Evolutionary conservation across 2,113 vertebrate genomes (phyloP), one percentile per base, ranked within the genome.

Genomic region (Reinhardtius hippoglossoides): DNA sequence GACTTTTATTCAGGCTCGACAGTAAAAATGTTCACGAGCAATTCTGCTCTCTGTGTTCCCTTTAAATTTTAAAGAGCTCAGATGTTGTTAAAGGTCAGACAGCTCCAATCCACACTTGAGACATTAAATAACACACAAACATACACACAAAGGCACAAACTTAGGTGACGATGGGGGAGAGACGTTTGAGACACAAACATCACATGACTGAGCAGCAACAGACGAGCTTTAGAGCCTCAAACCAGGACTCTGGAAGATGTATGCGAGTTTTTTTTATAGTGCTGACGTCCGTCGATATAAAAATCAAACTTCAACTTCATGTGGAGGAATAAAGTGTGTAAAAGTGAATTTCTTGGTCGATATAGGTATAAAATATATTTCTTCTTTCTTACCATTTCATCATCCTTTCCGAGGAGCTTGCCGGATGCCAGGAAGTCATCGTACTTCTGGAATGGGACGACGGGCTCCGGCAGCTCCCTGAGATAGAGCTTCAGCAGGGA

Each of bases 401-500:
- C 96, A 63, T 98, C 96, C 87, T 96, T 97, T 90, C 95, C 94
- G 71, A 99, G 94, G 27, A 96, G 91, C 84, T 97, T 98, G 91
- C 96, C 94, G 66, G 96, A 97, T 69, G 95, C 91, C 85, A 99
- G 91, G 81, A 99, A 97, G 67, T 98, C 97, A 13, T 97, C 96
- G 0, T 97, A 99, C 76, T 97, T 98, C 62, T 96, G 92, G 0
- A 98, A 99, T 0, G 98, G 97, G 87, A 99, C 91, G 15, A 99
- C 97, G 0, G 98, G 98, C 74, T 99, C 97, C 0, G 98, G 98
- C 27, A 99, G 96, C 35, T 99, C 98, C 81, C 97, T 93, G 23
- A 99, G 95, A 81, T 98, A 99, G 59, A 99, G 94, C 91, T 99
- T 99, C 59, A 99, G 95, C 40, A 99, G 95, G 0, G 98, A 99